These are phyloP conservation scores for Sterna hirundo DNA, from an alignment of 2,113 vertebrate genomes.

Conservation along the genomic window DNA sequence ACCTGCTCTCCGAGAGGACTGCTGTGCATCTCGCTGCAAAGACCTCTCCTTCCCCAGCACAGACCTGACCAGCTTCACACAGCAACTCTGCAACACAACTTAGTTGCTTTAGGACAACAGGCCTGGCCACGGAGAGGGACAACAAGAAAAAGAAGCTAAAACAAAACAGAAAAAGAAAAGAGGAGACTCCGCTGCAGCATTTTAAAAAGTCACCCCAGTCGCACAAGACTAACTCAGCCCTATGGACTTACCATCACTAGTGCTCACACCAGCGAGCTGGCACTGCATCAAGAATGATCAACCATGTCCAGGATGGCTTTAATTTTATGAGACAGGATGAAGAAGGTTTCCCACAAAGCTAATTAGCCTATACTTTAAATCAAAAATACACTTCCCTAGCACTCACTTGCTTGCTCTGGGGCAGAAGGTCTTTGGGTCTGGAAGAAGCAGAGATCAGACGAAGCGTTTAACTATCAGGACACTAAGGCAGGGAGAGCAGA, in stretches of 20 bases:
- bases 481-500: neutral
- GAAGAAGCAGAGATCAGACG: neutral
- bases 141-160: neutral
- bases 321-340: neutral
- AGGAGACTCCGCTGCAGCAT: neutral
- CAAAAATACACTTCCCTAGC: neutral
- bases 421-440: neutral
- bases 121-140: neutral
- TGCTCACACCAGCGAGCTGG: neutral
- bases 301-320: neutral
- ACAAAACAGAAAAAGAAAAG: neutral
- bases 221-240: neutral
- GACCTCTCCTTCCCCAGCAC: neutral
- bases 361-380: neutral
- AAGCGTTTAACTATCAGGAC: neutral
- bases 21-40: neutral
- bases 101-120: neutral
- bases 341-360: neutral
- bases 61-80: neutral
- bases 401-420: neutral
- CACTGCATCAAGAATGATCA: neutral
- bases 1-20: neutral
- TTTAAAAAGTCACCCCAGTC: neutral
- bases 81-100: neutral
- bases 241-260: neutral